Conservation (phyloP, 2,797 vertebrate species). For the Scomberomorus guttatus region DNA sequence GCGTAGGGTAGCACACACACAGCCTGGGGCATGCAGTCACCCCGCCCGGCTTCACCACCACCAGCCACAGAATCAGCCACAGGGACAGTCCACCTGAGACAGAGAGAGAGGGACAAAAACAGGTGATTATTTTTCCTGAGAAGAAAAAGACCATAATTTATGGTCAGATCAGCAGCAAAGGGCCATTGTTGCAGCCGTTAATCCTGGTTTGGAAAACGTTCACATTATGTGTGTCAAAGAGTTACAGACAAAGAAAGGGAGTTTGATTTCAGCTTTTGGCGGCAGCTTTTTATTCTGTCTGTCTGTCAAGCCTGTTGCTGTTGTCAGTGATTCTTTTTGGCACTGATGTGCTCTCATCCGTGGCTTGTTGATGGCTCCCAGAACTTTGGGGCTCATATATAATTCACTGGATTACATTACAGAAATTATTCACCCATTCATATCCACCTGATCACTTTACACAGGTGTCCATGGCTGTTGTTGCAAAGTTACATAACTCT, state of each 20-base stretch:
- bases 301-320: constrained; percentile 55
- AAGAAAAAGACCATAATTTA: background rate
- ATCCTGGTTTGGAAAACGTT: background rate
- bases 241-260: constrained; percentile 16
- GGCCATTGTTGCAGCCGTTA: background rate
- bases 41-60: constrained; percentile 81
- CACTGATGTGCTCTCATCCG: constrained; percentile 37
- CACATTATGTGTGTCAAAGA: constrained; percentile 13
- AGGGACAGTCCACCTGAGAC: constrained; percentile 80
- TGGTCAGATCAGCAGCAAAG: constrained; percentile 5
- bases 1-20: constrained; percentile 96
- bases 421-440: constrained; percentile 70
- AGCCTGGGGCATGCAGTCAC: constrained; percentile 90
- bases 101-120: constrained; percentile 18
- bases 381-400: constrained; percentile 61
- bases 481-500: constrained; percentile 55
- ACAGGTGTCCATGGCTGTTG: constrained; percentile 32
- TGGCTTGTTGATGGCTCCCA: constrained; percentile 62
- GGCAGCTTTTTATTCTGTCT: constrained; percentile 11
- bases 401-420: constrained; percentile 68
- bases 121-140: constrained; percentile 10
- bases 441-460: constrained; percentile 64
- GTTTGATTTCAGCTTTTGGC: constrained; percentile 29
- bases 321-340: constrained; percentile 55
- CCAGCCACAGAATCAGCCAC: constrained; percentile 86